Percentiles rank a stretch among this genome's conserved stretches.
phyloP scores from a whole-genome alignment of 2,888 invertebrate species.

The Andrena praecox region DNA sequence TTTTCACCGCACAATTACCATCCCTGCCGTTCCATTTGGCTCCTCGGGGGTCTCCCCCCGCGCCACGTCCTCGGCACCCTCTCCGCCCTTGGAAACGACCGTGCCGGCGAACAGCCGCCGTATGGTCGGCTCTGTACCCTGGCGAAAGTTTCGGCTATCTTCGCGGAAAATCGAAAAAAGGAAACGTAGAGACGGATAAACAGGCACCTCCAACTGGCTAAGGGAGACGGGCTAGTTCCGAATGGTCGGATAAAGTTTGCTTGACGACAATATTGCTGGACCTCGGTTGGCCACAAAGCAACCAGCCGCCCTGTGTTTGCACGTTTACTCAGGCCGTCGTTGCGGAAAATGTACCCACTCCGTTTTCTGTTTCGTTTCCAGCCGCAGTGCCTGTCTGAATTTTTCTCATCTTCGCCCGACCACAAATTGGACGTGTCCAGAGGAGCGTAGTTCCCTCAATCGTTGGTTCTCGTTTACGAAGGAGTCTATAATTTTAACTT shows the following conservation, averaged over 20 bases:
- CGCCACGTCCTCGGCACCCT: slow-evolving; percentile 42
- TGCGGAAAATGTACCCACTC: not conserved
- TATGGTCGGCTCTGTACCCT: not conserved
- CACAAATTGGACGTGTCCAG: not conserved
- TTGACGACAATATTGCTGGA: slow-evolving; percentile 53
- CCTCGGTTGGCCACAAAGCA: slow-evolving; percentile 28
- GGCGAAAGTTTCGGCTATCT: slow-evolving; percentile 27
- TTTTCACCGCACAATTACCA: slow-evolving; percentile 81
- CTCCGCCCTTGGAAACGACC: slow-evolving; percentile 41
- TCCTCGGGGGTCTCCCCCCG: slow-evolving; percentile 10
- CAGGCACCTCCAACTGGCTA: not conserved
- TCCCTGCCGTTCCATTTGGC: slow-evolving; percentile 61
- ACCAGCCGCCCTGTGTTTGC: slow-evolving; percentile 4
- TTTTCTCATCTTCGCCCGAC: not conserved
- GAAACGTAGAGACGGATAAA: not conserved
- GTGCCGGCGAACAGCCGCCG: not conserved
- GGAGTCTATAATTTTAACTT: too few relatives aligned
- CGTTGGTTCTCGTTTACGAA: too few relatives aligned
- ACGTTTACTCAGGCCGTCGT: slow-evolving; percentile 22
- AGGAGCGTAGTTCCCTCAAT: not conserved
- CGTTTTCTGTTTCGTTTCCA: slow-evolving; percentile 22
- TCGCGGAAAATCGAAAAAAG: slow-evolving; percentile 25
- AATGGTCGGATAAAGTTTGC: slow-evolving; percentile 60
- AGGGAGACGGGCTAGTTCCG: slow-evolving; percentile 47
- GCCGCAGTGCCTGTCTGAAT: not conserved